Conservation (phyloP, 1,140 invertebrate genomes). For the Tetraneura akinire region DNA sequence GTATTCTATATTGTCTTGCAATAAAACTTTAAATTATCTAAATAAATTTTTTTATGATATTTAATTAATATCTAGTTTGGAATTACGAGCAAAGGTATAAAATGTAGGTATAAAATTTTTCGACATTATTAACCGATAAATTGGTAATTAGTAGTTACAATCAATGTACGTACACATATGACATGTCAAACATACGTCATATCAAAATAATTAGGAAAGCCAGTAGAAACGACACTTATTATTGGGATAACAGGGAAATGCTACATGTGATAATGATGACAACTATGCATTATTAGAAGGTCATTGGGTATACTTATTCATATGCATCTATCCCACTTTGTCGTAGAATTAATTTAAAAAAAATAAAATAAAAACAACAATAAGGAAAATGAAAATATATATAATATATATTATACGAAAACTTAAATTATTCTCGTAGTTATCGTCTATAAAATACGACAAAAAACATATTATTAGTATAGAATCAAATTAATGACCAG, state of each 20-base stretch:
- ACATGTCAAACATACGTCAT: not conserved
- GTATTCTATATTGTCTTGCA: too few species aligned
- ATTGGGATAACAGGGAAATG: slow-evolving; percentile 16
- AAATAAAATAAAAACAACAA: not conserved
- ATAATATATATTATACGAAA: not conserved
- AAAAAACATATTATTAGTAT: not conserved
- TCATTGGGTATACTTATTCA: not conserved
- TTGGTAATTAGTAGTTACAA: too few species aligned
- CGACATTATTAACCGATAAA: too few species aligned
- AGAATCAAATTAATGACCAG: too few species aligned
- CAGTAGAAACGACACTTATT: not conserved
- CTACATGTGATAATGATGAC: not conserved
- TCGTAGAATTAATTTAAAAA: not conserved
- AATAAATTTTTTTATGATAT: too few species aligned
- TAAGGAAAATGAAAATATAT: too few species aligned
- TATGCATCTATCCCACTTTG: not conserved
- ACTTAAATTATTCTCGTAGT: not conserved
- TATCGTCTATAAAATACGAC: not conserved
- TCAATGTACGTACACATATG: too few species aligned
- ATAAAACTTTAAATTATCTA: too few species aligned
- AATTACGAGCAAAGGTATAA: too few species aligned
- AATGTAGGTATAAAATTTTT: too few species aligned
- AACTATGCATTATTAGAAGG: slow-evolving; percentile 15
- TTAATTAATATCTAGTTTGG: too few species aligned
- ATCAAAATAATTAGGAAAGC: slow-evolving; percentile 11